Conservation (phyloP, 2,888 invertebrate genomes). For the Coenonympha arcania region DNA sequence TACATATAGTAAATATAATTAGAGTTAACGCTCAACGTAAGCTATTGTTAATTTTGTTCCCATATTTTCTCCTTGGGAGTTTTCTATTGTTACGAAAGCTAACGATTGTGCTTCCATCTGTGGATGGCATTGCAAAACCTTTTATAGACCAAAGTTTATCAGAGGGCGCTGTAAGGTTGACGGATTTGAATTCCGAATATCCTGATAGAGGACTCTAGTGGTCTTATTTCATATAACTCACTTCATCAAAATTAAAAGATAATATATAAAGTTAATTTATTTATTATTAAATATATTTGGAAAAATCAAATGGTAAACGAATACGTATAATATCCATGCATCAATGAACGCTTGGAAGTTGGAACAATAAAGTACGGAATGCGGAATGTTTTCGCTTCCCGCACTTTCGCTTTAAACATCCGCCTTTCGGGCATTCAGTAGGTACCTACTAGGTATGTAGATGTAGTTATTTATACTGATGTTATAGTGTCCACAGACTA, state of each 20-base stretch:
- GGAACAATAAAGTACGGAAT: slow-evolving; percentile 42
- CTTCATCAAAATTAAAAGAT: too few species aligned
- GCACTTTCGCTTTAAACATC: slow-evolving; percentile 67
- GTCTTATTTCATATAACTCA: too few species aligned
- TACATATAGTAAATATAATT: too few species aligned
- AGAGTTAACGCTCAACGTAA: too few species aligned
- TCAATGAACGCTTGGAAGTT: slow-evolving; percentile 5
- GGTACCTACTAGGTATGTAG: too few species aligned
- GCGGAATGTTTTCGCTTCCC: slow-evolving; percentile 66
- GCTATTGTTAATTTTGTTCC: too few species aligned
- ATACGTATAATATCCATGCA: not conserved
- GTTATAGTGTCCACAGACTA: slow-evolving; percentile 3
- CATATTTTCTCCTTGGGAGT: too few species aligned
- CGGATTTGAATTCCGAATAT: not conserved
- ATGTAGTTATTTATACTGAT: slow-evolving; percentile 17
- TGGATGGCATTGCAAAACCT: slow-evolving; percentile 3
- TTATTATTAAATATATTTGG: too few species aligned
- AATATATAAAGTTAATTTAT: too few species aligned
- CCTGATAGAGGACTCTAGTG: slow-evolving; percentile 21
- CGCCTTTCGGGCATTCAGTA: slow-evolving; percentile 49
- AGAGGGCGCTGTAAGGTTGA: slow-evolving; percentile 23
- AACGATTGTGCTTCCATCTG: slow-evolving; percentile 17
- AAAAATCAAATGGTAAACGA: not conserved
- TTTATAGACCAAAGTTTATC: not conserved
- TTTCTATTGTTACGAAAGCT: too few species aligned